These are phyloP conservation scores for Xenus cinereus DNA, from an alignment of 2,113 vertebrate genomes.

Conservation along the genomic window DNA sequence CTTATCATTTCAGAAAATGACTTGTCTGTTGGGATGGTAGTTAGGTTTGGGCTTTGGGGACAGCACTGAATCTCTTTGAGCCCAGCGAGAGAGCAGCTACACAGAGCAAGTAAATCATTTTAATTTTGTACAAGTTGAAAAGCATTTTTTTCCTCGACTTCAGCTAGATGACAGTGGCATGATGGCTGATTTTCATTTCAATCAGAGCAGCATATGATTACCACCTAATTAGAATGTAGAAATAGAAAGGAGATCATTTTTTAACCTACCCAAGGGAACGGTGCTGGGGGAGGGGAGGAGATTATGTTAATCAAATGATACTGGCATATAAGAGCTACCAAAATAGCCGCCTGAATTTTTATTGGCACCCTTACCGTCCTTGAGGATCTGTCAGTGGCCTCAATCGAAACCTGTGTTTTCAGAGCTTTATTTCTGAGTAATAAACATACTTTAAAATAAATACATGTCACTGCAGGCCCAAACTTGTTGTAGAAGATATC, in stretches of 20 bases:
- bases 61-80: conserved; percentile 41
- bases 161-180: conserved; percentile 55
- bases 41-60: conserved; percentile 63
- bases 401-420: not conserved
- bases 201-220: conserved; percentile 58
- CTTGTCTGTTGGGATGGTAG: conserved; percentile 70
- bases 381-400: conserved; percentile 22
- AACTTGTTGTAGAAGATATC: not conserved
- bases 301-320: conserved; percentile 53
- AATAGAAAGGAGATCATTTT: conserved; percentile 54
- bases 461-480: not conserved
- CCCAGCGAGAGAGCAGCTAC: conserved; percentile 50
- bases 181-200: conserved; percentile 68
- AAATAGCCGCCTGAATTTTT: conserved; percentile 46
- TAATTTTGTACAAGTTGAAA: conserved; percentile 69
- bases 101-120: conserved; percentile 61
- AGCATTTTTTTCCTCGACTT: conserved; percentile 30
- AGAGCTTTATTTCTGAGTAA: conserved; percentile 53
- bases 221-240: conserved; percentile 57
- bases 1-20: conserved; percentile 76
- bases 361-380: conserved; percentile 28
- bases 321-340: conserved; percentile 15
- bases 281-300: conserved; percentile 24
- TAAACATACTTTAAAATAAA: conserved; percentile 40
- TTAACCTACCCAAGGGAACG: conserved; percentile 39